Base-by-base conservation (phyloP, 2,797 vertebrate genomes). In the Hephaestus fuliginosus region DNA sequence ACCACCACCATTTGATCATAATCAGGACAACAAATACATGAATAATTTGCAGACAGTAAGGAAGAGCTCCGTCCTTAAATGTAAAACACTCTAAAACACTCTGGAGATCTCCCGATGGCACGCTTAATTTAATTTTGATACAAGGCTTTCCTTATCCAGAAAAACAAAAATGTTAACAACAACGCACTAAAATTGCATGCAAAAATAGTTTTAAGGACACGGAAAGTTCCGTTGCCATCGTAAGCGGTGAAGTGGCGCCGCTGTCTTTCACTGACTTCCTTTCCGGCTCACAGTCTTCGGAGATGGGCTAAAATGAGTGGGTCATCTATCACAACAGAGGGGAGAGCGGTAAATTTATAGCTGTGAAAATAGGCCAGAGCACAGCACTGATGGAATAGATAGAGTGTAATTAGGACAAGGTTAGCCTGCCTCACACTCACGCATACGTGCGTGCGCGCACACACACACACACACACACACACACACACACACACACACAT, bases 361-460 rank as follows among this genome's bases (percentile, higher is more conserved):
- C 93, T 61, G 76, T 82, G 91, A 93, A 95, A 95, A 93, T 95
- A 92, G 94, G 94, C 85, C 94, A 94, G 88, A 90, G 91, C 91
- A 62, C 86, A 68, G 91, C 89, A 80, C 90, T 85, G 88, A 91
- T 87, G 90, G 90, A 92, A 91, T 68, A 89, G 88, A 93, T 72
- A 65, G 87, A 91, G 87, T 89, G 89, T 93, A 96, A 96, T 95
- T 93, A 95, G 95, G 94, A 92, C 95, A 96, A 95, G 94, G 95
- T 95, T 95, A 95, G 87, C 70, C 78, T 82, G 84, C 78, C 65
- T 86, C 79, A 41, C 82, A 55, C 78, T 49, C 73, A 57, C 67
- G 1, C 60, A 25, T 58, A n/a, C 75, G 28, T 39, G 36, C 61
- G 44, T 25, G 25, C 25, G 25, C 25, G 25, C 67, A 1, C 60